These are phyloP conservation scores for Calameuta pallipes DNA, from an alignment of 2,888 invertebrate species.

Conservation along the genomic window DNA sequence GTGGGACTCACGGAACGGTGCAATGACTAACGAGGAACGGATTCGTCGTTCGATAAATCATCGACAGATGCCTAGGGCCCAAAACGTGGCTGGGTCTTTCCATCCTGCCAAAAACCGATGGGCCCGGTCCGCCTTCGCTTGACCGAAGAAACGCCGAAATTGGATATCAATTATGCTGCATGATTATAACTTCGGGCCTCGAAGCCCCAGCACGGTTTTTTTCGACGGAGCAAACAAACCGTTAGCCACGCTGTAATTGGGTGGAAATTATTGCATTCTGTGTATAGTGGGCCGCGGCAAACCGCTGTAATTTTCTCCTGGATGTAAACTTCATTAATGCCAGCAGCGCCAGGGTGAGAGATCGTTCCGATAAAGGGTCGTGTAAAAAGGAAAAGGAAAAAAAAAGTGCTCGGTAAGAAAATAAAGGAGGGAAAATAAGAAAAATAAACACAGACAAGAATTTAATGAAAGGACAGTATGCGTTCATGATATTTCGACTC, in stretches of 20 bases:
- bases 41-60: background rate
- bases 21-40: background rate
- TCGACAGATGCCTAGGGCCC: conserved; percentile 3
- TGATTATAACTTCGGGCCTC: conserved; percentile 51
- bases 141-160: conserved; percentile 35
- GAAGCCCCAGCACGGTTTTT: conserved; percentile 14
- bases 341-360: conserved; percentile 1
- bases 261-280: conserved; percentile 44
- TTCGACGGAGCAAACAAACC: conserved; percentile 47
- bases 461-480: background rate
- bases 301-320: conserved; percentile 41
- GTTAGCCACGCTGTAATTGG: conserved; percentile 51
- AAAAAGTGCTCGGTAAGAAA: background rate
- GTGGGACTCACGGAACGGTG: background rate
- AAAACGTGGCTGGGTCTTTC: background rate
- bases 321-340: conserved; percentile 38
- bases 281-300: conserved; percentile 9
- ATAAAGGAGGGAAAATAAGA: background rate
- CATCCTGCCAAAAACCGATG: background rate
- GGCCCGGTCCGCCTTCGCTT: background rate
- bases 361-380: background rate
- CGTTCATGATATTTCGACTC: background rate
- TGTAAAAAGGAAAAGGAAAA: background rate
- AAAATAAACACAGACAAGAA: background rate
- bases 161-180: conserved; percentile 54